These are phyloP conservation scores for Colius striatus DNA, from an alignment of 2,113 vertebrate species.

Conservation along the genomic window DNA sequence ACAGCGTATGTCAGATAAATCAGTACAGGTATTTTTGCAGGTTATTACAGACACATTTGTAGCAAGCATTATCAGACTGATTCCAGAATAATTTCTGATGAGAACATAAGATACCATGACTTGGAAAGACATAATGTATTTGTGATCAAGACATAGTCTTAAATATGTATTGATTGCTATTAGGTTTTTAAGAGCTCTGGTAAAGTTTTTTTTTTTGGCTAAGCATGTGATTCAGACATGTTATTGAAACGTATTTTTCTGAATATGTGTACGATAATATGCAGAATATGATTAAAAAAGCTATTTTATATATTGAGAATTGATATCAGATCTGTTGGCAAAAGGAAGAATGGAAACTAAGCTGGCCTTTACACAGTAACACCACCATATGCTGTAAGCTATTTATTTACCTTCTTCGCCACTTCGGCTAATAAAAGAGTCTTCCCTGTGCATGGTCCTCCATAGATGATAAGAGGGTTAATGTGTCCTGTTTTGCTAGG, in stretches of 20 bases:
- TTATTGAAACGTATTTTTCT: background rate
- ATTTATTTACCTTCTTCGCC: constrained; percentile 89
- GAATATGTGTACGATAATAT: background rate
- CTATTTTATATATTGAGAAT: background rate
- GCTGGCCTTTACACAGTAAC: background rate
- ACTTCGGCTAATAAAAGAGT: constrained; percentile 93
- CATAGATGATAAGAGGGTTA: constrained; percentile 90
- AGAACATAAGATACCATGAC: background rate
- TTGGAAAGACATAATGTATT: background rate
- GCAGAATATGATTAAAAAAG: background rate
- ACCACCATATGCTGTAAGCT: background rate
- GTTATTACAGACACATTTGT: background rate
- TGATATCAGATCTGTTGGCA: background rate
- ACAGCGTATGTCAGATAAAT: background rate
- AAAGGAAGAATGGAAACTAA: constrained; percentile 26
- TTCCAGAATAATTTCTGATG: background rate
- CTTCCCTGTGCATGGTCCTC: constrained; percentile 98
- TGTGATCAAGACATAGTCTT: background rate
- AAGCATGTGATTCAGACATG: background rate
- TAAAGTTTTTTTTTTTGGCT: background rate
- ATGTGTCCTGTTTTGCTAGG: constrained; percentile 87
- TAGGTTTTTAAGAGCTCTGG: background rate
- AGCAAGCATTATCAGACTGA: background rate
- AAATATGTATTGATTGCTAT: background rate
- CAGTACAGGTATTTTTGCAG: background rate